phyloP scores from a whole-genome alignment of 1,140 invertebrate species.

The Ptiloglossa arizonensis region DNA sequence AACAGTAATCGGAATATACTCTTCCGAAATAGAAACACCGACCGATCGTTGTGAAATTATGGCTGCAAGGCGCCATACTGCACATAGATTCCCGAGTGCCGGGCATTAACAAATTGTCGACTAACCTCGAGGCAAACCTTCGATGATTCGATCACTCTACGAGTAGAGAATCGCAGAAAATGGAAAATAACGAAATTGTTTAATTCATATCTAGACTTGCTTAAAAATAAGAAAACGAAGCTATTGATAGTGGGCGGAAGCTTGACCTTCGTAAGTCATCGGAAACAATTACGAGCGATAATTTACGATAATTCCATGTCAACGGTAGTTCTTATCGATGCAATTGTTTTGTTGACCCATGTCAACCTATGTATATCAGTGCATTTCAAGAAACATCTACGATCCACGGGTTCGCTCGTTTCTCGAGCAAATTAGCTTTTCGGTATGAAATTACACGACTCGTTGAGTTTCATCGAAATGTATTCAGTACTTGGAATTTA shows the following conservation, averaged over 20 bases:
- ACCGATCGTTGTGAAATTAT: no score
- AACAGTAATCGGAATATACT: no score
- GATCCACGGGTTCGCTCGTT: neutral
- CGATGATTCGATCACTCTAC: neutral
- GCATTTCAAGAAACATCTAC: neutral
- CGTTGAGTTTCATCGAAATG: neutral
- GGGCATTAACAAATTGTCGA: neutral
- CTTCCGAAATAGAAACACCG: no score
- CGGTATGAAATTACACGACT: neutral
- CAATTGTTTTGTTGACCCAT: neutral
- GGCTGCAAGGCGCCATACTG: no score
- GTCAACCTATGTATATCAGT: no score
- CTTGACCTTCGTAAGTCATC: neutral
- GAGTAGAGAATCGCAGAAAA: neutral
- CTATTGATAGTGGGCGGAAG: neutral
- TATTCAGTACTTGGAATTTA: neutral
- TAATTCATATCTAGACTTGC: neutral
- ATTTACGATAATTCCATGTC: neutral
- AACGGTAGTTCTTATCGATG: neutral
- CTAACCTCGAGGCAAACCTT: neutral
- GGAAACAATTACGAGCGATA: neutral
- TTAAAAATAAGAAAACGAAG: constrained; percentile 15
- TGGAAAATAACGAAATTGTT: constrained; percentile 17
- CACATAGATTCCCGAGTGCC: no score
- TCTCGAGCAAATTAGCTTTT: neutral